Evolutionary conservation across 2,113 vertebrate genomes (phyloP).

Genomic region (Cygnus buccinator): DNA sequence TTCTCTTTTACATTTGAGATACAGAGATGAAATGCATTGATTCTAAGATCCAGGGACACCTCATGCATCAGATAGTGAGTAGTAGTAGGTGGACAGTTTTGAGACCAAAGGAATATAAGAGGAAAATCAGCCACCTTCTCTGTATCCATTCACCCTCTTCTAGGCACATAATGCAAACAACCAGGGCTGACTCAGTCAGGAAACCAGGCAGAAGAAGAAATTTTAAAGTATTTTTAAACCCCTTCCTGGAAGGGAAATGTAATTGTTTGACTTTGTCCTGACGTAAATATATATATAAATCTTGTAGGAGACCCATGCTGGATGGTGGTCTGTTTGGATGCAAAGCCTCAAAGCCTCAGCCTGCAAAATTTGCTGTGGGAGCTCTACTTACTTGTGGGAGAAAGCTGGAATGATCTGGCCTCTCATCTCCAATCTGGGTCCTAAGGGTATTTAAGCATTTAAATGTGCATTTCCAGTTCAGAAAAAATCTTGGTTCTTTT

Average conservation of each 20-base stretch:
- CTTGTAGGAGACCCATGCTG: accelerated
- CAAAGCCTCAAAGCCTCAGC: background rate
- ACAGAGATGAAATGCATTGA: background rate
- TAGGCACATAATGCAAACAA: background rate
- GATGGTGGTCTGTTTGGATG: accelerated
- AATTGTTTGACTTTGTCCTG: background rate
- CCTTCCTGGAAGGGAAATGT: background rate
- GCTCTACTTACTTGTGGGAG: background rate
- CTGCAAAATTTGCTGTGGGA: background rate
- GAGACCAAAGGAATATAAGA: background rate
- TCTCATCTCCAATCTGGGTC: background rate
- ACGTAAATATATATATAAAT: too few species aligned
- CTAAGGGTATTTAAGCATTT: background rate
- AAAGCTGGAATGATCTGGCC: background rate
- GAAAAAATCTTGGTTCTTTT: background rate
- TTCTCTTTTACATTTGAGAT: background rate
- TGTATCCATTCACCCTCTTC: background rate
- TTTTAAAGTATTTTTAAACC: background rate
- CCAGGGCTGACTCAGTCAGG: background rate
- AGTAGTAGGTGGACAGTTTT: accelerated
- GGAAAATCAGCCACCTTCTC: background rate
- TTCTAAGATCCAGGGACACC: background rate
- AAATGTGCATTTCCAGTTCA: background rate
- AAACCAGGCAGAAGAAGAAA: background rate
- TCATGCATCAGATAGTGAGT: background rate